Evolutionary conservation across 2,888 invertebrate species (phyloP).

Genomic region (Lepeophtheirus nordmannii): DNA sequence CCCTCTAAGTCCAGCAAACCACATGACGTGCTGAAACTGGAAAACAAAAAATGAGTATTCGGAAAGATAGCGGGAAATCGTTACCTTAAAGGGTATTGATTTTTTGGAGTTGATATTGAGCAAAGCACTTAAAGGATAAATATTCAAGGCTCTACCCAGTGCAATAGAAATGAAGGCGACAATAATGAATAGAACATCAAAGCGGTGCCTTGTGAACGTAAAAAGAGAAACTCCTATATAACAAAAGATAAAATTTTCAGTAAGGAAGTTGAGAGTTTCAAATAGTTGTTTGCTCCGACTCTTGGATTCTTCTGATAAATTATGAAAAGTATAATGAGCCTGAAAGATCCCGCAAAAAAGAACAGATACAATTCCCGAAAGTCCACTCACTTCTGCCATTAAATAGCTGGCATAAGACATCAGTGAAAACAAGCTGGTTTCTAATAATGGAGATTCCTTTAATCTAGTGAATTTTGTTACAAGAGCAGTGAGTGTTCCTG

Average conservation of each 20-base stretch:
- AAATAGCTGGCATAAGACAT: constrained; percentile 96
- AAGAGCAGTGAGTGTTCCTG: constrained; percentile 85
- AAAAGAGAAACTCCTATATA: constrained; percentile 98
- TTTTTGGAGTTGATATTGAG: constrained; percentile 49
- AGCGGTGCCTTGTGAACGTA: constrained; percentile 49
- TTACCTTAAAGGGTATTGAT: not conserved
- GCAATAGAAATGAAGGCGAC: constrained; percentile 51
- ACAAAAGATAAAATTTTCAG: constrained; percentile 94
- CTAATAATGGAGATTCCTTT: constrained; percentile 81
- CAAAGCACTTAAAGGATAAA: constrained; percentile 83
- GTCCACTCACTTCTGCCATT: constrained; percentile 42
- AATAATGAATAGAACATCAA: constrained; percentile 14
- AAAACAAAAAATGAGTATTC: not conserved
- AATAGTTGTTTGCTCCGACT: constrained; percentile 77
- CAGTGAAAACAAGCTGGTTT: constrained; percentile 86
- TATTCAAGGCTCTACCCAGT: constrained; percentile 81
- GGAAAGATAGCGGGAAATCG: not conserved
- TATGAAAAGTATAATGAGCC: constrained; percentile 97
- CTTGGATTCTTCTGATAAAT: constrained; percentile 71
- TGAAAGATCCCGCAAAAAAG: constrained; percentile 97
- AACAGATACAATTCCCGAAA: constrained; percentile 71
- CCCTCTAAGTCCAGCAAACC: constrained; percentile 84
- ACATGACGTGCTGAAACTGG: constrained; percentile 93
- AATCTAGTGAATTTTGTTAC: constrained; percentile 88
- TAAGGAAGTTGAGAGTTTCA: constrained; percentile 82